Evolutionary conservation across 2,888 invertebrate genomes (phyloP), one percentile per base, ranked within the genome.

Genomic region (Papilio protenor): DNA sequence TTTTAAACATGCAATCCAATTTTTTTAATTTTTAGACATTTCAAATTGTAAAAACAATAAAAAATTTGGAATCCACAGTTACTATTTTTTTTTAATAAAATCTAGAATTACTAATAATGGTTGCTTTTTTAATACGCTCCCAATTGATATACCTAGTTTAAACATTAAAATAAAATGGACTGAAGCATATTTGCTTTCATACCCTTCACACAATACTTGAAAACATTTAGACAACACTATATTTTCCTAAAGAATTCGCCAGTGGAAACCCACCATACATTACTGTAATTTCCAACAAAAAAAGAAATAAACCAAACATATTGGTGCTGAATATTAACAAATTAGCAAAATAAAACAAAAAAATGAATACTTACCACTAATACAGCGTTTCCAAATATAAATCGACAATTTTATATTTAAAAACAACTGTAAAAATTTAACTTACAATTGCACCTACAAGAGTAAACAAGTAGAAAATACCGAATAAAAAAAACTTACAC

Each of bases 321-420:
- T 77, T 76, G 74, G 72, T 79, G 77, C 80, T 79, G 79, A 74
- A 74, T 70, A 52, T 73, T 66, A 52, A 16, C 21, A 70, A 52
- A 69, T 61, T 66, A 71, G 23, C 18, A 64, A 77, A 71, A 76
- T 71, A 66, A 55, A 45, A 61, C 61, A 45, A 69, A 66, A 72
- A 47, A 74, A 40, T n/a, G 47, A 74, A 76, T 76, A 61, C 70
- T 16, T 57, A 80, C 49, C 73, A 55, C 49, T 77, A 59, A 45
- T 55, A 79, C 73, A 79, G 73, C 1, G 52, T 72, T 66, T 78
- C 75, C 66, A 75, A 75, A 74, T 47, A 74, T 21, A 74, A 45
- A 45, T n/a, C 33, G 21, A 10, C 45, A 14, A 23, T 12, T 52
- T 16, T 47, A 49, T n/a, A 73, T 55, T 57, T 52, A 40, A 23